Evolutionary conservation across 2,797 vertebrate genomes (phyloP), one percentile per base, ranked within the genome.

Genomic region (Diglossa cyanea): DNA sequence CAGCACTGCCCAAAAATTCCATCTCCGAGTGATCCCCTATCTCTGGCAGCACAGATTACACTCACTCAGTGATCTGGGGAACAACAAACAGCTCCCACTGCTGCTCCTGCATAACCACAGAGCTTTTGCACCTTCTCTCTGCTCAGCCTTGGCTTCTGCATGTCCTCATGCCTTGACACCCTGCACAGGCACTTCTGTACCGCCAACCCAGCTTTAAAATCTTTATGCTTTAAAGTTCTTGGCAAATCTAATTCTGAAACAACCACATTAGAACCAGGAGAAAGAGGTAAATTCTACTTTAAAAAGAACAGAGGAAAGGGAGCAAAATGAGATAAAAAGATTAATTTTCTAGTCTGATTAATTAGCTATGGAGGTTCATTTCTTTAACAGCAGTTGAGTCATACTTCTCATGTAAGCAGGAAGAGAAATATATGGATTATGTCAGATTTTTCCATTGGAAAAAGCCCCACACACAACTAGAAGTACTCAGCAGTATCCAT

Each of bases 401-500:
- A 70, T 24, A 76, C 20, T 84, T 65, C 53, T 76, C 88, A 10
- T 25, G 48, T 53, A 78, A 88, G 67, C 83, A 90, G 55, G 62
- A 80, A 71, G 28, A 86, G 21, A 65, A 73, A 88, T 57, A 66
- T 48, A 73, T 26, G 45, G 71, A 78, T 86, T 93, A 86, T 80
- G 66, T 75, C 66, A 48, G 42, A 35, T 75, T 90, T 88, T 90
- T 88, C 83, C 63, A 83, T 0, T 26, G 68, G 73, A 66, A 92
- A 67, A 70, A 50, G 2, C 0, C 3, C 10, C 33, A 23, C 62
- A 88, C 31, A 80, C 55, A 54, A 24, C 2, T 1, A 42, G 11
- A 90, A 92, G 42, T 48, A 65, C 47, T 73, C 48, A 55, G 90
- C 58, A 76, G 40, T 53, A 84, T 53, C 80, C 61, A 57, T 11